A percentile compares a stretch with the other conserved stretches of the same genome.
Evolutionary conservation across 1,140 invertebrate genomes (phyloP).

Genomic region (Laodelphax striatellus): DNA sequence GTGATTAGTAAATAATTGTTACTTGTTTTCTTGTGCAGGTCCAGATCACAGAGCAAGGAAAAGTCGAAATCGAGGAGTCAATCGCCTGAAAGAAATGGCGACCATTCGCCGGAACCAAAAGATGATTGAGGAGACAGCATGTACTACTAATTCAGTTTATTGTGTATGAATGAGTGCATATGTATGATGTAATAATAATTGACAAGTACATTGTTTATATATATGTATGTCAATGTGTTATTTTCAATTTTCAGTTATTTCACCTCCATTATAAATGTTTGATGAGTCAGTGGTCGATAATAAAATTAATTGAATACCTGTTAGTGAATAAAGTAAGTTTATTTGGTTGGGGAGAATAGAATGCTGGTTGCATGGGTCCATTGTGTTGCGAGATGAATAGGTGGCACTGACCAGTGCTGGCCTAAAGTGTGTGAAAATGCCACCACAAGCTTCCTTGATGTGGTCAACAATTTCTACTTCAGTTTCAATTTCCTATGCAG

Average conservation of each 20-base stretch:
- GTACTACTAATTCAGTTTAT: too few species aligned
- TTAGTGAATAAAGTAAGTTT: conserved; percentile 4
- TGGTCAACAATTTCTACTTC: too few species aligned
- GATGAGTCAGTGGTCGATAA: neutral
- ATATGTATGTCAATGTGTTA: conserved; percentile 8
- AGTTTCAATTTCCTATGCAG: too few species aligned
- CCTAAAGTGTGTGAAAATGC: too few species aligned
- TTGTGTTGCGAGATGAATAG: neutral
- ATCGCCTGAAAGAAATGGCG: conserved; percentile 40
- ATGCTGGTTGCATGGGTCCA: conserved; percentile 16
- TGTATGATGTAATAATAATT: neutral
- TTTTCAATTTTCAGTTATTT: conserved; percentile 1
- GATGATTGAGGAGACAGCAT: conserved; percentile 3
- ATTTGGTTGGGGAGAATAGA: conserved; percentile 8
- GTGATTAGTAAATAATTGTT: too few species aligned
- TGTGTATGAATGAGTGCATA: too few species aligned
- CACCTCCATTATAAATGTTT: conserved; percentile 1
- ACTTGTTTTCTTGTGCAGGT: conserved; percentile 31
- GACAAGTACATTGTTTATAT: conserved; percentile 8
- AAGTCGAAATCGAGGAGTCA: conserved; percentile 41
- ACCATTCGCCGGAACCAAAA: conserved; percentile 37
- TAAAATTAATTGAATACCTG: too few species aligned
- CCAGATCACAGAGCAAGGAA: conserved; percentile 37
- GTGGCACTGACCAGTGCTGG: neutral
- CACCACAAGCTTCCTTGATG: too few species aligned